Evolutionary conservation across 2,113 vertebrate species (phyloP), one percentile per base, ranked within the genome.

Genomic region (Electrona antarctica): DNA sequence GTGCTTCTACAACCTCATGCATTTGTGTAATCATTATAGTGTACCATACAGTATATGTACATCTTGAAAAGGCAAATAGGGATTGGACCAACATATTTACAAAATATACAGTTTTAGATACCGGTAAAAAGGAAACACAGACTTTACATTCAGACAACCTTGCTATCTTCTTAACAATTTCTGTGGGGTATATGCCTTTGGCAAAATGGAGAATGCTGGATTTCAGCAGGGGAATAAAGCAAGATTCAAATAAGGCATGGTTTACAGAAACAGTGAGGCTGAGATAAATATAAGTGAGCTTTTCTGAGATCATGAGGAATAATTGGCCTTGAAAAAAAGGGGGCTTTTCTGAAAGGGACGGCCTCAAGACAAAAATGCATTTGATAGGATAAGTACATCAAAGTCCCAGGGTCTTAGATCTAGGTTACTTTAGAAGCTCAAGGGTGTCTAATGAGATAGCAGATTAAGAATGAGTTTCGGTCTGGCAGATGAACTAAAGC

Each of bases 371-470:
- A 84, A 87, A 87, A 81, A 71, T 61, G 78, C 78, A 74, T 85
- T 86, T 89, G 83, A 86, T 84, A 69, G 85, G 82, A 85, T 87
- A 84, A 87, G 76, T 74, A 86, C 85, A 88, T 91, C 88, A 89
- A 88, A 90, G 85, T 83, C 82, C 60, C 73, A 77, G 80, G 77
- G 80, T 78, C 65, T 69, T 46, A 79, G 80, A 89, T 87, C 77
- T 87, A 21, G 86, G 85, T 86, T 86, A 78, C 76, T 82, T 80
- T 59, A 73, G 59, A 61, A 71, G 84, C 84, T 86, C 47, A 62
- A 69, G 86, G 87, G 72, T 66, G 68, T 83, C 75, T 81, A 83
- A 88, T 85, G 86, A 87, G 85, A 86, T 82, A 74, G 74, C 64
- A 87, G 80, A 86, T 88, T 83, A 87, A 85, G 74, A 50, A 62